Base-by-base conservation (phyloP, 1,140 invertebrate species). In the Holotrichia oblita region DNA sequence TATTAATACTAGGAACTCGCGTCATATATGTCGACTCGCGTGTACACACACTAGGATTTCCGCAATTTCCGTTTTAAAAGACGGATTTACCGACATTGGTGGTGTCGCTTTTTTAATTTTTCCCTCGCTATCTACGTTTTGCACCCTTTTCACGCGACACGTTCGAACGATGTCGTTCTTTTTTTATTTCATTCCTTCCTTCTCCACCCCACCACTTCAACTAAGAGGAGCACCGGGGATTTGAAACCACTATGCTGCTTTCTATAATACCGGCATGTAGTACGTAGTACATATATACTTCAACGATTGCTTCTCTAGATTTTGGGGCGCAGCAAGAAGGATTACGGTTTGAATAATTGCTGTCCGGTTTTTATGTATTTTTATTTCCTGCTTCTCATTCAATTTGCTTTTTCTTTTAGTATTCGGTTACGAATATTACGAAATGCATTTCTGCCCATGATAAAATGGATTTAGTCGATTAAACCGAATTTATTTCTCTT, bases 381-480 rank as follows among this genome's bases (percentile, higher is more conserved):
- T 22, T 69, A 22, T 27, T 69, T 69, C 22, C 22, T 69, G 2
- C 12, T 22, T 27, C 12, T 64, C 44, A 48, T 17, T 2, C 59
- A 20, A 64, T 20, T 10, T 27, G 20, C 4, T 22, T 27, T 69
- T 69, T 69, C 12, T 69, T 69, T 69, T 55, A 55, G 14, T 6
- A 17, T 3, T 17, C 14, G 14, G 48, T 34, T n/a, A 17, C 48
- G 48, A 17, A 55, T 7, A 14, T 27, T 27, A 22, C 20, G 27
- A 6, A 69, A 69, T 69, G 61, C 61, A 69, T 69, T 69, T 14
- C 14, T 69, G 12, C 44, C 27, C 0, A 6, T 27, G 61, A 69
- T 69, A 69, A 55, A 55, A 27, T 69, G 61, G 61, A 69, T 69
- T 69, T 69, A 69, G 17, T 69, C 61, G 22, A 69, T 69, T 69